Evolutionary conservation across 2,113 vertebrate genomes (phyloP), one percentile per base, ranked within the genome.

Genomic region (Rhombomys opimus): DNA sequence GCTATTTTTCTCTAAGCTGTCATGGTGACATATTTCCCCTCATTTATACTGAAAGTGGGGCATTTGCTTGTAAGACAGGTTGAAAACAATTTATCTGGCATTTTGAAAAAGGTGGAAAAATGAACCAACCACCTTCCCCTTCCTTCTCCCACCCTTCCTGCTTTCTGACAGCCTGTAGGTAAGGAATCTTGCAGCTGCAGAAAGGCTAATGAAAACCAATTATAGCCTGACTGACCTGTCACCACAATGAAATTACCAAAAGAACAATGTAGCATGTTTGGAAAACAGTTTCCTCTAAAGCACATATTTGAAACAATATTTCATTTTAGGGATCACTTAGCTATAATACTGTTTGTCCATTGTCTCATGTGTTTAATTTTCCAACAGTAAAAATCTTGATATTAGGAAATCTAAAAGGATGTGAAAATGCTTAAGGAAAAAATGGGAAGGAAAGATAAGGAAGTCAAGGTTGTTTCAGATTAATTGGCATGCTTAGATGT

Each of bases 161-260:
- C 88, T 96, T 96, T 94, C 89, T 96, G 96, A 96, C 87, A 95
- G 72, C 91, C 4, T 90, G 92, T 77, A 95, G 93, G 80, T 95
- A 95, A 96, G 85, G 92, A 94, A 93, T 85, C 91, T 59, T 81
- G 87, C 86, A 90, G 91, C 67, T 35, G 89, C 95, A 95, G 72
- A 80, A 94, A 97, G 65, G 95, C 96, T 95, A 96, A 96, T 98
- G 97, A 97, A 95, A 96, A 92, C 76, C 97, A 97, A 96, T 98
- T 97, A 97, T 52, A 98, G 85, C 88, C 89, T 59, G 90, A 90
- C 94, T 52, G 81, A 95, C 97, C 96, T 96, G 97, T 97, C 96
- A 96, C 38, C 65, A 96, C 96, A 97, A 88, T 96, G 90, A 95
- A 95, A 95, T 97, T 96, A 96, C 88, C 96, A 92, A 88, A 93